Conservation (phyloP, 1,140 invertebrate genomes). For the Atta texana region DNA sequence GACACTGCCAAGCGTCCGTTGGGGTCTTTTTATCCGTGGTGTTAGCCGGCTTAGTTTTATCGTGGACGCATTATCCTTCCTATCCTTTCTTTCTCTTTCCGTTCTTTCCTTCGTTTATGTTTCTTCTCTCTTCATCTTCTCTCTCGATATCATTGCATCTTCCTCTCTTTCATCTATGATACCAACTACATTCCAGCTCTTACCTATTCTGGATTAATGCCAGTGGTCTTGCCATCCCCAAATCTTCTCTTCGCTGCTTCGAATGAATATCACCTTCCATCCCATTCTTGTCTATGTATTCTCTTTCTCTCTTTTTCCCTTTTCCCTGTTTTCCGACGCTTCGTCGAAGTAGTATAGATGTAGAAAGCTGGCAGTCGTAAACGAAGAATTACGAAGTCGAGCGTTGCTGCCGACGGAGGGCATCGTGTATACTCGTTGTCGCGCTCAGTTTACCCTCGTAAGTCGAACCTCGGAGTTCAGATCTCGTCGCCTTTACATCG, state of each 20-base stretch:
- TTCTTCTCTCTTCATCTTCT: slow-evolving; percentile 30
- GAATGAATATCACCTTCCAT: slow-evolving; percentile 50
- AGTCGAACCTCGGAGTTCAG: slow-evolving; percentile 70
- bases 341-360: slow-evolving; percentile 65
- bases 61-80: slow-evolving; percentile 79
- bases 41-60: slow-evolving; percentile 84
- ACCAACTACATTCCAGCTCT: slow-evolving; percentile 64
- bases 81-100: slow-evolving; percentile 50
- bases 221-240: slow-evolving; percentile 69
- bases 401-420: slow-evolving; percentile 40
- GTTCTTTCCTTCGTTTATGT: background rate
- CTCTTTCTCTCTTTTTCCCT: background rate
- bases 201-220: slow-evolving; percentile 83
- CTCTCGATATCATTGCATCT: slow-evolving; percentile 29
- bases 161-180: slow-evolving; percentile 5
- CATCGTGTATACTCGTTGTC: slow-evolving; percentile 67
- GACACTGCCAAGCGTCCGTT: slow-evolving; percentile 80
- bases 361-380: slow-evolving; percentile 69
- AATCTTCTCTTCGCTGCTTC: slow-evolving; percentile 41
- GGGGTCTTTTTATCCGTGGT: slow-evolving; percentile 79
- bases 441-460: slow-evolving; percentile 73
- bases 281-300: slow-evolving; percentile 28
- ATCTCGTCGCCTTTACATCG: slow-evolving; percentile 63
- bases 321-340: slow-evolving; percentile 66
- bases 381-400: slow-evolving; percentile 78